phyloP scores from a whole-genome alignment of 1,140 invertebrate species.

The Drosophila obscura region DNA sequence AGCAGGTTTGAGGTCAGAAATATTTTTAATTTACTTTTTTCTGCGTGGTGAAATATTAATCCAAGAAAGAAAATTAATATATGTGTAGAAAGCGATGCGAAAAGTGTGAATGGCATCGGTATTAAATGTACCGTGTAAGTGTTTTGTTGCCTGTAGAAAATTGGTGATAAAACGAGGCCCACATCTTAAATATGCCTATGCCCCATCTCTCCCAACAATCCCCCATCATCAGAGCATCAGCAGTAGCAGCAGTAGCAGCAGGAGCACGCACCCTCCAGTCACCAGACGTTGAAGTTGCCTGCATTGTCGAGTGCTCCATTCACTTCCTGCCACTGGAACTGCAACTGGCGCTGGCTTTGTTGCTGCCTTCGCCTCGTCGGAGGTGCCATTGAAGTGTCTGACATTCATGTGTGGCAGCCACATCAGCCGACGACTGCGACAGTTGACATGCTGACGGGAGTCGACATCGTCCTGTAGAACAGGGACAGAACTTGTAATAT shows the following conservation, averaged over 20 bases:
- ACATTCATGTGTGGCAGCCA: conserved; percentile 66
- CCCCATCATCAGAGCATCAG: too few relatives aligned
- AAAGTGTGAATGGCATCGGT: too few relatives aligned
- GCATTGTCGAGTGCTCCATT: conserved; percentile 62
- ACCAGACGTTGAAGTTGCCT: conserved; percentile 53
- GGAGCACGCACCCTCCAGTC: conserved; percentile 51
- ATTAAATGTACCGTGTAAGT: too few relatives aligned
- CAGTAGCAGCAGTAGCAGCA: conserved; percentile 7
- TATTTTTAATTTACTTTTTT: too few relatives aligned
- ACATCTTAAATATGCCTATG: conserved; percentile 1
- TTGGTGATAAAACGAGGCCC: conserved; percentile 8
- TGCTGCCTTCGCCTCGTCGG: conserved; percentile 15
- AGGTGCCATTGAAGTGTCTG: conserved; percentile 72
- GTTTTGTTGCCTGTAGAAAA: too few relatives aligned
- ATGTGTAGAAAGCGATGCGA: too few relatives aligned
- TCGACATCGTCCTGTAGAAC: conserved; percentile 53
- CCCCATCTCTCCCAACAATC: conserved; percentile 14
- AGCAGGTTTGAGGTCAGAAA: too few relatives aligned
- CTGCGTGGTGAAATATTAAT: too few relatives aligned
- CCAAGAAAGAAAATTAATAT: too few relatives aligned
- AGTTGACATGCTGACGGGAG: conserved; percentile 71
- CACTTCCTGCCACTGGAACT: conserved; percentile 60
- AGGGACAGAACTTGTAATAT: conserved; percentile 16
- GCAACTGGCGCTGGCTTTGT: conserved; percentile 19
- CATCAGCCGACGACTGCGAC: conserved; percentile 52